phyloP scores from a whole-genome alignment of 2,888 invertebrate genomes.

The Stenoptilia bipunctidactyla region DNA sequence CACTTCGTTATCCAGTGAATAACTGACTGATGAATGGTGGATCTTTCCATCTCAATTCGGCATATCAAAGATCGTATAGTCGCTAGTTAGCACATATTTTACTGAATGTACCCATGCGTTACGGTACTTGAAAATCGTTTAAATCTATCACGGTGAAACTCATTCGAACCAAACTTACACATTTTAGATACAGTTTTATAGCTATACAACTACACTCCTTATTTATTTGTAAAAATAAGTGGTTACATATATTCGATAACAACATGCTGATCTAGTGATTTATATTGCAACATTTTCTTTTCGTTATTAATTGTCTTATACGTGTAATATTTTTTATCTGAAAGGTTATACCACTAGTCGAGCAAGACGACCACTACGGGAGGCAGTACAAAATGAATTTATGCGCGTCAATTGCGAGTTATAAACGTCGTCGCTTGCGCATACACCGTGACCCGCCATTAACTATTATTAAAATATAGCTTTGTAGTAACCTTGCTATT shows the following conservation, averaged over 20 bases:
- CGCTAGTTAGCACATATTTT: conserved; percentile 59
- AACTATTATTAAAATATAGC: conserved; percentile 70
- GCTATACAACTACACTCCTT: no score
- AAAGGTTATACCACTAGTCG: conserved; percentile 32
- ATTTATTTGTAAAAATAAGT: no score
- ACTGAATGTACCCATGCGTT: conserved; percentile 11
- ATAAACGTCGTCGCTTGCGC: conserved; percentile 58
- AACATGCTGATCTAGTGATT: no score
- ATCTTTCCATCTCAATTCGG: conserved; percentile 63
- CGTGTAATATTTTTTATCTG: conserved; percentile 26
- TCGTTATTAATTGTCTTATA: no score
- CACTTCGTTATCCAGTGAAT: conserved; percentile 47
- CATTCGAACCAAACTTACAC: no score
- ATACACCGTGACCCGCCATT: conserved; percentile 59
- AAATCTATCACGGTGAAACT: no score
- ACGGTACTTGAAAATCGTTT: conserved; percentile 35
- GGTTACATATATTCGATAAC: background rate
- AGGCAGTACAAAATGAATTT: conserved; percentile 48
- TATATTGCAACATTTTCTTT: conserved; percentile 2
- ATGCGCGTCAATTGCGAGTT: conserved; percentile 59
- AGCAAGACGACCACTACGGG: conserved; percentile 32
- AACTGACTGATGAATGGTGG: conserved; percentile 68
- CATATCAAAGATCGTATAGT: conserved; percentile 58
- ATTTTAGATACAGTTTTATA: no score
- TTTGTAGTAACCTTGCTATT: conserved; percentile 58